Conservation (phyloP, 1,140 invertebrate genomes). For the Zaprionus inermis region DNA sequence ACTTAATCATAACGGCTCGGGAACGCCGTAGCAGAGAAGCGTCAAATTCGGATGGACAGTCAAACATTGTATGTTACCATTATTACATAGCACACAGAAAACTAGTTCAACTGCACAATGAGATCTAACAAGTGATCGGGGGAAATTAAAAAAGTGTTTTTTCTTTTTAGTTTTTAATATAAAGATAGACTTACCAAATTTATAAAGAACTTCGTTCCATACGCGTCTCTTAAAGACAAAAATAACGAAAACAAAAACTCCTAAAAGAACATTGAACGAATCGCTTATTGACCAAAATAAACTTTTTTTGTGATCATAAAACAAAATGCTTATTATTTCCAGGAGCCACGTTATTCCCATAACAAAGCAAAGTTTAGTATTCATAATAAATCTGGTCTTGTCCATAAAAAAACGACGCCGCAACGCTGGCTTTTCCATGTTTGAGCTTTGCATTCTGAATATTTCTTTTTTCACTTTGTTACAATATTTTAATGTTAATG, state of each 20-base stretch:
- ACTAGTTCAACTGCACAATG: no score
- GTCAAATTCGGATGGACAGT: no score
- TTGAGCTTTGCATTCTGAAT: conserved; percentile 86
- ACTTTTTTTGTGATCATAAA: conserved; percentile 83
- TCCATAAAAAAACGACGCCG: conserved; percentile 87
- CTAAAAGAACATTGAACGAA: conserved; percentile 87
- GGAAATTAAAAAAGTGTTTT: no score
- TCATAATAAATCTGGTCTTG: conserved; percentile 88
- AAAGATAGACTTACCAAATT: conserved; percentile 85
- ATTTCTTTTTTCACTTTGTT: conserved; percentile 89
- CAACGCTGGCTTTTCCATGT: conserved; percentile 84
- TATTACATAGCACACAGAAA: no score
- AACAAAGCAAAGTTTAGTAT: conserved; percentile 89
- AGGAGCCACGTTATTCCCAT: conserved; percentile 90
- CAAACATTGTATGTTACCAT: no score
- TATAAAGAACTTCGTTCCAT: conserved; percentile 85
- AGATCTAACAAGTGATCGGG: no score
- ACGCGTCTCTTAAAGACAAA: conserved; percentile 88
- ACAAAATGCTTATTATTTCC: conserved; percentile 87
- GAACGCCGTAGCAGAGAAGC: no score
- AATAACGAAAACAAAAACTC: conserved; percentile 88
- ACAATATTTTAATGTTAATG: conserved; percentile 88
- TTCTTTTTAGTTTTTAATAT: no score
- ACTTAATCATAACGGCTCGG: no score
- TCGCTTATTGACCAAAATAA: conserved; percentile 86